phyloP scores from a whole-genome alignment of 2,888 invertebrate species.

The Conops quadrifasciatus region DNA sequence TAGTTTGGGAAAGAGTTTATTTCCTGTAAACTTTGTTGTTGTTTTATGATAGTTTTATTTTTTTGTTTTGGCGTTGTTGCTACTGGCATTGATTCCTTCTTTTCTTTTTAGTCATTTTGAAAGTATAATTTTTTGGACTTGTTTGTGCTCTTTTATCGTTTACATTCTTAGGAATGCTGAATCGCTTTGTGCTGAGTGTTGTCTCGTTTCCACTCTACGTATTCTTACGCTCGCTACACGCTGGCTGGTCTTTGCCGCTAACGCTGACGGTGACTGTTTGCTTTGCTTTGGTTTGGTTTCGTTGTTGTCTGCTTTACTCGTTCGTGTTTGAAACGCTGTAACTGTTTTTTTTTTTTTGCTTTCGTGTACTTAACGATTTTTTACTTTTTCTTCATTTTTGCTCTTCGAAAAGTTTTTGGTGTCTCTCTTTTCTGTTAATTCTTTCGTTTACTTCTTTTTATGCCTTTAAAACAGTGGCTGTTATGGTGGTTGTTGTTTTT shows the following conservation, averaged over 20 bases:
- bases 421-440: neutral
- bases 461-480: neutral
- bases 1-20: too few species aligned
- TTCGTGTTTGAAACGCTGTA: slow-evolving; percentile 14
- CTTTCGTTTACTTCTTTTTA: neutral
- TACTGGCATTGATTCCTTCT: neutral
- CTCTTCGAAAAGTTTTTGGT: neutral
- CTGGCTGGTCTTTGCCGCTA: too few species aligned
- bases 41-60: too few species aligned
- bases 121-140: too few species aligned
- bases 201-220: too few species aligned
- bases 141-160: too few species aligned
- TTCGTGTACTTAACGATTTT: neutral
- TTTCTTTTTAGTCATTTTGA: too few species aligned
- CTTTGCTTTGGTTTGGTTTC: neutral
- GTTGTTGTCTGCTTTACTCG: neutral
- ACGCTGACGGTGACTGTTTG: neutral
- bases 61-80: too few species aligned
- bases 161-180: too few species aligned
- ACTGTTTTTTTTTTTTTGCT: slow-evolving; percentile 22
- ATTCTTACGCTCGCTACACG: too few species aligned
- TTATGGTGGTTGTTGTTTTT: slow-evolving; percentile 17
- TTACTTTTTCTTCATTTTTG: neutral
- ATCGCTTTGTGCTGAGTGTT: too few species aligned
- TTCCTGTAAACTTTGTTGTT: too few species aligned